phyloP scores from a whole-genome alignment of 2,113 vertebrate species.

The Gobiocypris rarus region DNA sequence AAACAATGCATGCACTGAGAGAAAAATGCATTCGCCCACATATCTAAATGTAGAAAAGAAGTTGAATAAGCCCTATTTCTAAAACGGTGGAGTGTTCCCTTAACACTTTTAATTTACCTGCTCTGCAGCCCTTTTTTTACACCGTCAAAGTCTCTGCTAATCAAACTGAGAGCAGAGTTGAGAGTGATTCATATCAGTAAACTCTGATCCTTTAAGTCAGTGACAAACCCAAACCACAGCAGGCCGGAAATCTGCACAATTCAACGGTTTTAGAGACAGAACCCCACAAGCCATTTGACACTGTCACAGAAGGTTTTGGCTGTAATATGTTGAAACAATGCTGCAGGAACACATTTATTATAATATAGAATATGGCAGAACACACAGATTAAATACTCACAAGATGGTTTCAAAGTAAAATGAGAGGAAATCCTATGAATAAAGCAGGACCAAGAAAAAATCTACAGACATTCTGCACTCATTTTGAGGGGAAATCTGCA shows the following conservation, averaged over 20 bases:
- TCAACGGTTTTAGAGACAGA: not conserved
- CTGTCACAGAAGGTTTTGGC: not conserved
- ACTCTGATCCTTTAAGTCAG: constrained; percentile 3
- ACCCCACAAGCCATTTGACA: not conserved
- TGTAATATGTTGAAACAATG: not conserved
- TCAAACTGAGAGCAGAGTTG: constrained; percentile 6
- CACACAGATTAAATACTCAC: not conserved
- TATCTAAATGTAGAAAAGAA: no score
- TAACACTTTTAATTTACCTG: not conserved
- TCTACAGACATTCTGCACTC: not conserved
- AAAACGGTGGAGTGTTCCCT: no score
- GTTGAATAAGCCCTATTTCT: no score
- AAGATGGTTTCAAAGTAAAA: not conserved
- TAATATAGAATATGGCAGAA: no score
- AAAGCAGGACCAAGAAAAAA: not conserved
- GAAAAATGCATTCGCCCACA: no score
- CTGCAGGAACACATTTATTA: not conserved
- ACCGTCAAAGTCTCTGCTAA: not conserved
- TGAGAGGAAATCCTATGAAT: not conserved
- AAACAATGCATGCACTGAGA: no score
- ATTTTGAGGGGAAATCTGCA: not conserved
- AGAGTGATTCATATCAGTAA: constrained; percentile 14
- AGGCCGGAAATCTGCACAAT: not conserved
- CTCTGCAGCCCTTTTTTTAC: not conserved
- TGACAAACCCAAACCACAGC: not conserved